Conservation (phyloP, 2,113 vertebrate genomes). For the Haemorhous mexicanus region DNA sequence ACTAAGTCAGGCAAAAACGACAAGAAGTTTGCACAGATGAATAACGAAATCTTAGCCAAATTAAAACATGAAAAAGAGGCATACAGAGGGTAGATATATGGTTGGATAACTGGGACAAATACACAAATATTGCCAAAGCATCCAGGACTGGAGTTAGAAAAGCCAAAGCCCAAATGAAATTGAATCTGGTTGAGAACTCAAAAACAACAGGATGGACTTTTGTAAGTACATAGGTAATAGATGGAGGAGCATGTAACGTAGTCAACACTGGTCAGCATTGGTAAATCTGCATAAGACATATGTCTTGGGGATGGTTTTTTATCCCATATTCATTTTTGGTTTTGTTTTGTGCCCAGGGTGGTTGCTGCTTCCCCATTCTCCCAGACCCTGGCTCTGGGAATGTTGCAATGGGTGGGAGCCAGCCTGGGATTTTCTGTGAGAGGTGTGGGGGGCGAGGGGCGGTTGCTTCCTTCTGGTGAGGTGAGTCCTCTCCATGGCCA, state of each 20-base stretch:
- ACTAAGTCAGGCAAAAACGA: background rate
- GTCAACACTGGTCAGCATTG: background rate
- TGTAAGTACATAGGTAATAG: accelerated
- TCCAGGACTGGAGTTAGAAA: background rate
- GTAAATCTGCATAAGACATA: background rate
- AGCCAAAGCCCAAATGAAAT: background rate
- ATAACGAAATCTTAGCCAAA: background rate
- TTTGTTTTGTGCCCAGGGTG: background rate
- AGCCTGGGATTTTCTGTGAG: background rate
- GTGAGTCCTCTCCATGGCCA: background rate
- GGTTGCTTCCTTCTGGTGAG: background rate
- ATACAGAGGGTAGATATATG: background rate
- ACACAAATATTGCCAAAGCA: background rate
- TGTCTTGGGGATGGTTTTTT: background rate
- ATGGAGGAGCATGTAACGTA: background rate
- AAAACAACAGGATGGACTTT: background rate
- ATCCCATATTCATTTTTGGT: background rate
- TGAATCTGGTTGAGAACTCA: background rate
- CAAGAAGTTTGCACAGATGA: background rate
- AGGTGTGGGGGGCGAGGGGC: accelerated
- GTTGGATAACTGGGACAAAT: background rate
- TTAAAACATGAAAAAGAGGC: background rate
- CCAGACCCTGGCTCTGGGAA: accelerated
- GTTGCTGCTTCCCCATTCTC: background rate
- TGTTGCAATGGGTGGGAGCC: background rate